phyloP scores from a whole-genome alignment of 2,888 invertebrate genomes.

The Drosophila colorata region DNA sequence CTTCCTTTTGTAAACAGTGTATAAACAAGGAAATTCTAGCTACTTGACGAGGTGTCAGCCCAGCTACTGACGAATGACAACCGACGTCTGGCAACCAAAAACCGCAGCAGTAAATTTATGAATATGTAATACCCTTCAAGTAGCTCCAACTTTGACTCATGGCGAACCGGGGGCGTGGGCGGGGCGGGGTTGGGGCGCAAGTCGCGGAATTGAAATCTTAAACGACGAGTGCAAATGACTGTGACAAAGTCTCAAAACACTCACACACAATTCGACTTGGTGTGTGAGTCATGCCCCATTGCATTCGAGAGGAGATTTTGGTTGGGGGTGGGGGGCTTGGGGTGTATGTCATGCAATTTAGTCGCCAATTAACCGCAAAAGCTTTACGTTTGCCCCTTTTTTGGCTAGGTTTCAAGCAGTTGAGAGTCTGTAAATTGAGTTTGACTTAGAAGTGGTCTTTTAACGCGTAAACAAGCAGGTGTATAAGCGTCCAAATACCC shows the following conservation, averaged over 20 bases:
- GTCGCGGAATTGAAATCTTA: slow-evolving; percentile 46
- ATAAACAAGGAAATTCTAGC: slow-evolving; percentile 35
- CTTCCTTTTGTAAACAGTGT: neutral
- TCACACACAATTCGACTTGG: slow-evolving; percentile 12
- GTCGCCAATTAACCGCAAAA: slow-evolving; percentile 65
- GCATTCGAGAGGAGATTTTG: slow-evolving; percentile 24
- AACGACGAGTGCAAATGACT: slow-evolving; percentile 57
- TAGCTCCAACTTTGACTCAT: slow-evolving; percentile 55
- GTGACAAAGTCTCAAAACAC: slow-evolving; percentile 54
- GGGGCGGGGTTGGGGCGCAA: neutral
- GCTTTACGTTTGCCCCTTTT: slow-evolving; percentile 46
- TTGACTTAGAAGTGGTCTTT: neutral
- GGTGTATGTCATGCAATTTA: slow-evolving; percentile 55
- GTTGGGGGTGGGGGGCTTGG: neutral
- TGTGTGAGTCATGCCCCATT: slow-evolving; percentile 73
- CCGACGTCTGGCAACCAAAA: slow-evolving; percentile 23
- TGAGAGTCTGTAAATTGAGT: slow-evolving; percentile 33
- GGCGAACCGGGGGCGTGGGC: slow-evolving; percentile 14
- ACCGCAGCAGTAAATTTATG: slow-evolving; percentile 26
- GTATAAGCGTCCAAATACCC: slow-evolving; percentile 1
- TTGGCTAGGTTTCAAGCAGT: slow-evolving; percentile 10
- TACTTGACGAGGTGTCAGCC: slow-evolving; percentile 23
- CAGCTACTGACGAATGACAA: neutral
- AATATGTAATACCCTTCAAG: slow-evolving; percentile 17
- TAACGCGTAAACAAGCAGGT: neutral